Evolutionary conservation across 2,113 vertebrate genomes (phyloP).

Genomic region (Propithecus coquereli): DNA sequence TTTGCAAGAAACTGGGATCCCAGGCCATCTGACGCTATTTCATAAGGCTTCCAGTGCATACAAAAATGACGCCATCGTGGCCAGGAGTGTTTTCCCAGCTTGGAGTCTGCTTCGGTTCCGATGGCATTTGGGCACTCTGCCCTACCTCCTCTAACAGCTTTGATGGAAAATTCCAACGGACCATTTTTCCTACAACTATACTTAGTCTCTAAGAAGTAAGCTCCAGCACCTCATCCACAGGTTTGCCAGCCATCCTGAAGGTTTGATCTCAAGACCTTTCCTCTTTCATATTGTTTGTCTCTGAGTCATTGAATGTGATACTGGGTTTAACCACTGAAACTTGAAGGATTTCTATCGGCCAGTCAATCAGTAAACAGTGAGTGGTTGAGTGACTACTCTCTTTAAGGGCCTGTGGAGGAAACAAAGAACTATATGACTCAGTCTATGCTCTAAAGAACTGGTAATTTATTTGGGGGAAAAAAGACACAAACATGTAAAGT

Average conservation of each 20-base stretch:
- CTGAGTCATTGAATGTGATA: background rate
- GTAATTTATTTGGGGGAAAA: background rate
- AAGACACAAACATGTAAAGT: background rate
- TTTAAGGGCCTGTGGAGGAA: background rate
- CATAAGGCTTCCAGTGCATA: background rate
- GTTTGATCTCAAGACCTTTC: background rate
- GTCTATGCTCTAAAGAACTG: background rate
- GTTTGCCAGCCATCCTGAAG: background rate
- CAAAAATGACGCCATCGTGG: constrained; percentile 2
- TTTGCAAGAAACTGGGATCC: background rate
- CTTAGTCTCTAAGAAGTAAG: constrained; percentile 26
- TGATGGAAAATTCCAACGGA: constrained; percentile 56
- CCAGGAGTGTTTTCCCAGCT: constrained; percentile 16
- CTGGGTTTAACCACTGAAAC: background rate
- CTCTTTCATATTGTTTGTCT: background rate
- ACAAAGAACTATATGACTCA: background rate
- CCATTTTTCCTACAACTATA: background rate
- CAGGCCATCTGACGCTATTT: background rate
- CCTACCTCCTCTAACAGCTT: background rate
- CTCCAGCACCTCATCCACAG: background rate
- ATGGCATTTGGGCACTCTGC: constrained; percentile 16
- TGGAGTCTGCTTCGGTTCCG: background rate
- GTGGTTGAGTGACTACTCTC: background rate
- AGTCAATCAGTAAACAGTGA: background rate
- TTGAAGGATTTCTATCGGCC: background rate